Evolutionary conservation across 2,113 vertebrate species (phyloP).

Genomic region (Cervus canadensis): DNA sequence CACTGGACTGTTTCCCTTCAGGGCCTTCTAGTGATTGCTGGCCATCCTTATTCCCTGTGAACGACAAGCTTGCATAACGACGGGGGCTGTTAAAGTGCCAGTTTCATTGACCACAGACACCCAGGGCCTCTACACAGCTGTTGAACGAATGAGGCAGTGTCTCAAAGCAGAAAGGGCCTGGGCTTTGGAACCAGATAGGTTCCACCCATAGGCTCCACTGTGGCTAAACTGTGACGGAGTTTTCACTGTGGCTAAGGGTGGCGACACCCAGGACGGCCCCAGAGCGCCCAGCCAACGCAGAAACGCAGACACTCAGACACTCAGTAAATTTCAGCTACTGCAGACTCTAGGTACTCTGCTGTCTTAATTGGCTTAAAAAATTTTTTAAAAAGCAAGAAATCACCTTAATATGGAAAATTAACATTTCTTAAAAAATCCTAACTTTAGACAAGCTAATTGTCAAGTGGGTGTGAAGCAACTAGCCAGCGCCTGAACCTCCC

Average conservation of each 20-base stretch:
- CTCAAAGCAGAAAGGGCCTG: not conserved
- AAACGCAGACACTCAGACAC: accelerated
- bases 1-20: no score
- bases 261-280: not conserved
- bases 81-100: no score
- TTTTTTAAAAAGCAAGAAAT: not conserved
- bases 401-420: not conserved
- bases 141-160: accelerated
- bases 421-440: not conserved
- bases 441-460: not conserved
- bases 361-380: not conserved
- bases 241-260: accelerated
- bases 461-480: not conserved
- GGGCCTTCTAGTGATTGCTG: not conserved
- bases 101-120: accelerated
- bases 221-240: no score
- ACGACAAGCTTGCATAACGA: accelerated
- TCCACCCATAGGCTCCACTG: not conserved
- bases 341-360: not conserved
- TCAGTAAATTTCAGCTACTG: not conserved
- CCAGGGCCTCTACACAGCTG: not conserved
- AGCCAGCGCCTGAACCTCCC: not conserved
- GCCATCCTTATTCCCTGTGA: not conserved
- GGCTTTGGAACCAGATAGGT: not conserved
- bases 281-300: accelerated